Percentiles rank a stretch among this genome's conserved stretches.
Conservation (phyloP, 2,113 vertebrate species). For the Dicrurus megarhynchus region DNA sequence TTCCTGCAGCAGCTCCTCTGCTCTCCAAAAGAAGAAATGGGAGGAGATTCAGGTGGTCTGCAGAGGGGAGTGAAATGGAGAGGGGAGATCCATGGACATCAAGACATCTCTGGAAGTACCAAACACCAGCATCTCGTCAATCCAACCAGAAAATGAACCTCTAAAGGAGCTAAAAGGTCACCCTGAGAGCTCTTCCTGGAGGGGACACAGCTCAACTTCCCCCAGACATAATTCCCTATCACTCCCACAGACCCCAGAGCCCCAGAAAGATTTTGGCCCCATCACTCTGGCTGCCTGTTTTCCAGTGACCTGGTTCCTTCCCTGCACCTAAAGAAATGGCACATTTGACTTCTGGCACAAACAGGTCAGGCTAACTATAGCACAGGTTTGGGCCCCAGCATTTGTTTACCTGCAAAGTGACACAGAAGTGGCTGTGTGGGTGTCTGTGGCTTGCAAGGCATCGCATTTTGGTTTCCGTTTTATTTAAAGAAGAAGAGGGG, state of each 20-base stretch:
- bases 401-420: slow-evolving; percentile 27
- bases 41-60: not conserved
- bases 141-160: not conserved
- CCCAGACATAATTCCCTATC: not conserved
- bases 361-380: slow-evolving; percentile 59
- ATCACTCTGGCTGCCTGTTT: not conserved
- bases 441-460: slow-evolving; percentile 14
- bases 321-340: not conserved
- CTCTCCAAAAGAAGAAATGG: not conserved
- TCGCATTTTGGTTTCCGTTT: not conserved
- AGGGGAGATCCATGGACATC: not conserved
- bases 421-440: slow-evolving; percentile 11
- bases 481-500: not conserved
- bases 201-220: not conserved
- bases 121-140: not conserved
- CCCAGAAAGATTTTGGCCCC: not conserved
- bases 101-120: not conserved
- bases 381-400: not conserved
- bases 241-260: not conserved
- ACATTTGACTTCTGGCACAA: slow-evolving; percentile 47
- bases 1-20: not conserved
- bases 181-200: not conserved
- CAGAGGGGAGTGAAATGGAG: not conserved
- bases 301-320: slow-evolving; percentile 55
- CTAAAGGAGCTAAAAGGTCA: not conserved